These are phyloP conservation scores for Oreochromis mossambicus DNA, from an alignment of 2,797 vertebrate species.

Conservation along the genomic window DNA sequence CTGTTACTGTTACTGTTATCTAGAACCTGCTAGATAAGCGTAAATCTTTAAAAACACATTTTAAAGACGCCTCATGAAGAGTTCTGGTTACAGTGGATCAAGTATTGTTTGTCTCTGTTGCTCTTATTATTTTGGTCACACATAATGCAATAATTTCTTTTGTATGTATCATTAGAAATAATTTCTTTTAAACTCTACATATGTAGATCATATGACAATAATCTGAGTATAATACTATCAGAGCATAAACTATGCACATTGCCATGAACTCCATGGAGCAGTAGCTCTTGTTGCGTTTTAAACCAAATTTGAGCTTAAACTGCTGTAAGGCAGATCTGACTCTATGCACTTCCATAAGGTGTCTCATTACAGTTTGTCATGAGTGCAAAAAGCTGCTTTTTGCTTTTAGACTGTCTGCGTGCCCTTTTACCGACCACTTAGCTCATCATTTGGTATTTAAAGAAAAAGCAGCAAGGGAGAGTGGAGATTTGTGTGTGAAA, in stretches of 20 bases:
- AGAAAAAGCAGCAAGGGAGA: constrained; percentile 10
- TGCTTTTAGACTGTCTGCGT: constrained; percentile 14
- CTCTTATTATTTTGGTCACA: not conserved
- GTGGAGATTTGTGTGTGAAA: constrained; percentile 51
- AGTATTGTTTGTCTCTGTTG: not conserved
- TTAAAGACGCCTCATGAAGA: not conserved
- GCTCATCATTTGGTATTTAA: constrained; percentile 60
- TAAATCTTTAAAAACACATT: not conserved
- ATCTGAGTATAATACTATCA: fast-evolving
- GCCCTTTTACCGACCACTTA: constrained; percentile 53
- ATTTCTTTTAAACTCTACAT: not conserved
- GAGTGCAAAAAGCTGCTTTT: constrained; percentile 1
- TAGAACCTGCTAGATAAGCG: not conserved
- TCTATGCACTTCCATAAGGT: not conserved
- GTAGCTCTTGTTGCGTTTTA: not conserved
- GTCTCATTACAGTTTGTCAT: constrained; percentile 22
- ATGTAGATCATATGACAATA: not conserved
- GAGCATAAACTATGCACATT: not conserved
- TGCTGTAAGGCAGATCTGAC: not conserved
- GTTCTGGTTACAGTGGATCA: not conserved
- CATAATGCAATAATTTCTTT: not conserved
- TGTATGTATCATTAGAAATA: not conserved
- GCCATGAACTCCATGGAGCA: not conserved
- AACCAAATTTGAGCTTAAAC: not conserved
- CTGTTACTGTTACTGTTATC: not conserved